Evolutionary conservation across 1,140 invertebrate genomes (phyloP).

Genomic region (Glossosoma conforme): DNA sequence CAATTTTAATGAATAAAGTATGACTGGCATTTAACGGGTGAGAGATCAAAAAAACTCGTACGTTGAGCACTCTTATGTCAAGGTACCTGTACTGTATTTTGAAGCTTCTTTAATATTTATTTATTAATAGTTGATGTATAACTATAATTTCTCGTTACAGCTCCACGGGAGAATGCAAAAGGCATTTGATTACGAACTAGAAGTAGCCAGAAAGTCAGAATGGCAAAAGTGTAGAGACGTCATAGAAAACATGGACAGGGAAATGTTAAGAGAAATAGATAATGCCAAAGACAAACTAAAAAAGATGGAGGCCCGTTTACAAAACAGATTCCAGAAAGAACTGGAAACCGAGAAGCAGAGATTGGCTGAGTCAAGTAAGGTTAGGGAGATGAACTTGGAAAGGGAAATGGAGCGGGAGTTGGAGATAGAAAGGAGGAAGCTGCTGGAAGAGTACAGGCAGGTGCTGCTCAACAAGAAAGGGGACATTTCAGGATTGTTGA

Average conservation of each 20-base stretch:
- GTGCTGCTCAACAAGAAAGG: conserved; percentile 3
- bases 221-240: conserved; percentile 20
- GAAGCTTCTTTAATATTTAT: background rate
- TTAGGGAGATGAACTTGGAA: conserved; percentile 19
- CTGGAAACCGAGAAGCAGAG: conserved; percentile 13
- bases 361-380: conserved; percentile 9
- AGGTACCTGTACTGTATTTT: background rate
- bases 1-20: background rate
- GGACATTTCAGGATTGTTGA: conserved; percentile 1
- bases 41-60: background rate
- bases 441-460: conserved; percentile 21
- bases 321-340: conserved; percentile 21
- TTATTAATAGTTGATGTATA: background rate
- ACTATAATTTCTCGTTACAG: conserved; percentile 10
- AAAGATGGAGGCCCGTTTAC: conserved; percentile 7
- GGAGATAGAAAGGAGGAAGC: conserved; percentile 21
- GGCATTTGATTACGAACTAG: conserved; percentile 26
- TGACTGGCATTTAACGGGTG: background rate
- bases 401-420: conserved; percentile 16
- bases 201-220: conserved; percentile 19
- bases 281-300: conserved; percentile 19
- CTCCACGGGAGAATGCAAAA: conserved; percentile 25
- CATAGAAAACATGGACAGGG: conserved; percentile 15
- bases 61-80: background rate
- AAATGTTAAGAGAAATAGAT: conserved; percentile 12